Evolutionary conservation across 1,140 invertebrate species (phyloP), one percentile per base, ranked within the genome.

Genomic region (Archivesica marissinica): DNA sequence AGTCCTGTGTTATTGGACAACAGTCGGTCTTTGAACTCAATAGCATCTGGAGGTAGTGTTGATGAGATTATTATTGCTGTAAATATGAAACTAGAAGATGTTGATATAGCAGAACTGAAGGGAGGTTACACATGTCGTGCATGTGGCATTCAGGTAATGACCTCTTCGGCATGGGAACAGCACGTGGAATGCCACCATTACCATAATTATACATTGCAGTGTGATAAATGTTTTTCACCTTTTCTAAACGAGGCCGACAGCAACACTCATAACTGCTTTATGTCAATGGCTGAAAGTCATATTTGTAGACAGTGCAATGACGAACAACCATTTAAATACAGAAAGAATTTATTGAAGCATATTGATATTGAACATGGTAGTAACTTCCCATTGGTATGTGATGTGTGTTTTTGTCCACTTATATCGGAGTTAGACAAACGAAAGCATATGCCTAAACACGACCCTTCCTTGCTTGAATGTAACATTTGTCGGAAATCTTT

Each of bases 361-460:
- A 38, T 72, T 30, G 13, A 50, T 17, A 17, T 44, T 0, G 25
- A 25, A 13, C 66, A 72, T 50, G 28, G 25, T 9, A 13, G n/a
- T 1, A 30, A 72, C 2, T 72, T 44, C 35, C 66, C 66, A 0
- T 23, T 72, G 1, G 47, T 13, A 44, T 72, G 66, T 44, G 66
- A 72, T 2, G 35, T 2, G n/a, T 72, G 66, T 72, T 15, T 23
- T 17, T 0, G 6, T 9, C 7, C 20, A 41, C 39, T 72, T 1
- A 25, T 72, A 33, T 72, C 66, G 23, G 66, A 72, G 25, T 44
- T 72, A 50, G 66, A 72, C 7, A 72, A 72, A 23, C 41, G 66
- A 17, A 72, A 44, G 17, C 66, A 72, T 38, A 72, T 72, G 66
- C 23, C 20, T 23, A 41, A 72, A 72, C 66, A 72, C 47, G 38